These are phyloP conservation scores for Nomada fucata DNA, from an alignment of 2,888 invertebrate species.

Conservation along the genomic window DNA sequence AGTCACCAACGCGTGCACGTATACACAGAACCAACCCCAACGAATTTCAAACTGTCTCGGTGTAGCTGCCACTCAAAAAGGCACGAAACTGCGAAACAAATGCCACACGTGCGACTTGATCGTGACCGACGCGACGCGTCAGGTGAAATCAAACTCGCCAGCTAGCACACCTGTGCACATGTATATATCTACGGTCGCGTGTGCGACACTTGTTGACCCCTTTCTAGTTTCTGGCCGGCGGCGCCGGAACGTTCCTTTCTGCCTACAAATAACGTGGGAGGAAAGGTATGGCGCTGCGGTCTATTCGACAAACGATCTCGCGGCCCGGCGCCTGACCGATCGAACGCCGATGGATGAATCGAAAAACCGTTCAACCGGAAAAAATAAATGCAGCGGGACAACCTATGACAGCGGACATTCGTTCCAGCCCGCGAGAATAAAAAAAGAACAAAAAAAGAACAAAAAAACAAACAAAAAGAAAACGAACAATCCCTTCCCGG, in stretches of 20 bases:
- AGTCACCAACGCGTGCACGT: not conserved
- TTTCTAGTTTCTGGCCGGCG: not conserved
- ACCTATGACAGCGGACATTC: constrained; percentile 25
- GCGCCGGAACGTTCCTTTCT: not conserved
- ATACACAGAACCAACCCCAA: not conserved
- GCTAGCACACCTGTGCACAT: too few relatives aligned
- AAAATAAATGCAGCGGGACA: constrained; percentile 29
- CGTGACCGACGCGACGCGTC: not conserved
- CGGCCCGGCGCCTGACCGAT: constrained; percentile 26
- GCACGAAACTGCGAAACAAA: not conserved
- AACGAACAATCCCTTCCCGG: constrained; percentile 48
- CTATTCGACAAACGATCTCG: constrained; percentile 43
- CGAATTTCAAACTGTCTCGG: not conserved
- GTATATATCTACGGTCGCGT: not conserved
- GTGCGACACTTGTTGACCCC: constrained; percentile 36
- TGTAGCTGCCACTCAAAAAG: not conserved
- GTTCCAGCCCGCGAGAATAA: constrained; percentile 23
- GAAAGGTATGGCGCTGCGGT: constrained; percentile 37
- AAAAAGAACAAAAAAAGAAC: not conserved
- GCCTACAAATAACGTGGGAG: constrained; percentile 25
- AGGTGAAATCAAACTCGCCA: too few relatives aligned
- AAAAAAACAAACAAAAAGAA: not conserved
- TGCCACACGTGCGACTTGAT: not conserved
- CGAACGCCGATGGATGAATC: constrained; percentile 44
- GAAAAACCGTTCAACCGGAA: constrained; percentile 16